Evolutionary conservation across 2,113 vertebrate genomes (phyloP), one percentile per base, ranked within the genome.

Genomic region (Engraulis encrasicolus): DNA sequence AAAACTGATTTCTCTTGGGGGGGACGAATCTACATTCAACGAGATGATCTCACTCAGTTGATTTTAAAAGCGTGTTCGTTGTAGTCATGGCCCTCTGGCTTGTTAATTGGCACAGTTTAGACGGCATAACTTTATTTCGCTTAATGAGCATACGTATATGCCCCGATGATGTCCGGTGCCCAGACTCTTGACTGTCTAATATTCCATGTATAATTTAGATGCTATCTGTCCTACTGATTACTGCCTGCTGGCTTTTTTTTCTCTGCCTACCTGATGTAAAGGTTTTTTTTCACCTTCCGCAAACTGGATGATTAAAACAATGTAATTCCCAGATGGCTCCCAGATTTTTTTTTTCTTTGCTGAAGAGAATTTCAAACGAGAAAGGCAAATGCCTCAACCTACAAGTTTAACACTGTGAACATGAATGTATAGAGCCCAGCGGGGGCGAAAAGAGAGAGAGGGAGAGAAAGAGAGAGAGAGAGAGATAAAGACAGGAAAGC

Each of bases 1-100:
- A 83, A 86, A 79, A 81, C 31, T 84, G 84, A 66, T 54, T 84
- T 87, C 81, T n/a, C 0, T 52, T 84, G 85, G 83, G 80, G 9
- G 31, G 49, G 27, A 52, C 19, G 23, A 37, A 50, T 78, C 23
- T 37, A 71, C 82, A 78, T 87, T 54, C 81, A 84, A 71, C 82
- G 78, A 45, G 49, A 18, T 48, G 84, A 77, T 78, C 66, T 80
- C 82, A 85, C 27, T 37, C 66, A 81, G 89, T 88, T 81, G 31
- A 85, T 78, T 87, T 50, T n/a, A 48, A 80, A 50, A 49, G 45
- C 12, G 45, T 80, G 66, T 66, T 14, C 11, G 1, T 15, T 31
- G 31, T 34, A 74, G 66, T 74, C 66, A 74, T 74, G 27, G 66
- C 27, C 66, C 66, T 31, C 66, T 74, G 66, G 66, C 66, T 74